Percentiles rank a stretch among this genome's conserved stretches.
These are phyloP conservation scores for Gambusia holbrooki DNA, from an alignment of 2,113 vertebrate genomes.

Conservation along the genomic window DNA sequence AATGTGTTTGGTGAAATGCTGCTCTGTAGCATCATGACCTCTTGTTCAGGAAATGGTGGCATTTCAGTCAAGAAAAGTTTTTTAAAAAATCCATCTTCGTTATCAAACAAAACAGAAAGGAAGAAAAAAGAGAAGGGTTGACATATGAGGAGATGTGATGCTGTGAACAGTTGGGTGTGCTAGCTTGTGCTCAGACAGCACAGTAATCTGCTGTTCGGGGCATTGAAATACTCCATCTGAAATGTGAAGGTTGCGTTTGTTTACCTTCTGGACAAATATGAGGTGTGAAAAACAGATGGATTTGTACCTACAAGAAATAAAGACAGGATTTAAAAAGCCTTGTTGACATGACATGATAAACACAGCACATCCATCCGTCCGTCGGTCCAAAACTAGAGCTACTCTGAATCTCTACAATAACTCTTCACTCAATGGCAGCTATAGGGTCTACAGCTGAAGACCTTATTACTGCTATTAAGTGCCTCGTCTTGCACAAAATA, in stretches of 20 bases:
- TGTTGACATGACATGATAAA: slow-evolving; percentile 19
- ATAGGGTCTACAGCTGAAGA: background rate
- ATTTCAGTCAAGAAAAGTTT: slow-evolving; percentile 4
- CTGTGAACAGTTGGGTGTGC: slow-evolving; percentile 2
- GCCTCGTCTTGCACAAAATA: background rate
- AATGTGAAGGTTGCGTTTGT: slow-evolving; percentile 48
- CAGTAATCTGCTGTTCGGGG: slow-evolving; percentile 10
- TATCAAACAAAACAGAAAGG: background rate
- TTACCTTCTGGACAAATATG: slow-evolving; percentile 51
- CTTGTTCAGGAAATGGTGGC: background rate
- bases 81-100: background rate
- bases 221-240: slow-evolving; percentile 28
- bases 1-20: background rate
- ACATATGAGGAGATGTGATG: slow-evolving; percentile 8
- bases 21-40: background rate
- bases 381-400: background rate
- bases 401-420: background rate
- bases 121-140: background rate
- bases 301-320: slow-evolving; percentile 25
- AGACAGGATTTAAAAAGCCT: background rate
- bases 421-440: background rate
- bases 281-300: slow-evolving; percentile 40
- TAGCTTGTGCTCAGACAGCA: slow-evolving; percentile 26
- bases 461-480: background rate
- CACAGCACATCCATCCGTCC: background rate